Evolutionary conservation across 1,140 invertebrate species (phyloP).

Genomic region (Drosophila persimilis): DNA sequence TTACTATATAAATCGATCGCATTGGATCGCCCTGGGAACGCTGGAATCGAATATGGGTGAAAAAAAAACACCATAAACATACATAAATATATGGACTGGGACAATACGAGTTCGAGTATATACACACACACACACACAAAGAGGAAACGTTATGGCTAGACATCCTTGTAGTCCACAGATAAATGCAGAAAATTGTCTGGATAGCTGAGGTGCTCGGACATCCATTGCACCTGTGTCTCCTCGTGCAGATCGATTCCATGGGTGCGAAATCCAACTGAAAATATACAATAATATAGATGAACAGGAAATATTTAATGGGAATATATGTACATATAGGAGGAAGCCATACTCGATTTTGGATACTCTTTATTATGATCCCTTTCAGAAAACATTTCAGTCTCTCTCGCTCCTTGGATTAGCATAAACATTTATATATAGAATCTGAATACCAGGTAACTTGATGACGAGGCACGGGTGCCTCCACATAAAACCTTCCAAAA

Average conservation of each 20-base stretch:
- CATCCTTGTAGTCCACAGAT: constrained; percentile 83
- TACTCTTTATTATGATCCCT: too few relatives aligned
- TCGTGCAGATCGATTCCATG: constrained; percentile 95
- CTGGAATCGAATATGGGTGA: constrained; percentile 27
- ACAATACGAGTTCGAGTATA: not conserved
- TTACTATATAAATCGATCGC: constrained; percentile 33
- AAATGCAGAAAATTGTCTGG: constrained; percentile 99
- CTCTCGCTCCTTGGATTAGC: too few relatives aligned
- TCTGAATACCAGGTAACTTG: too few relatives aligned
- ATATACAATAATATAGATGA: constrained; percentile 28
- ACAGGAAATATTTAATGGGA: not conserved
- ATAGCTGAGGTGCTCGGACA: constrained; percentile 98
- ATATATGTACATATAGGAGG: too few relatives aligned
- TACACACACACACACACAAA: constrained; percentile 4
- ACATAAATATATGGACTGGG: not conserved
- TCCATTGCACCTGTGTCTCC: constrained; percentile 97
- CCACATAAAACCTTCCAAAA: too few relatives aligned
- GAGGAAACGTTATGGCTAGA: constrained; percentile 23
- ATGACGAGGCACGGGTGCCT: too few relatives aligned
- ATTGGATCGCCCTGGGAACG: constrained; percentile 38
- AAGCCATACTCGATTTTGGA: too few relatives aligned
- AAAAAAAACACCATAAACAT: constrained; percentile 27
- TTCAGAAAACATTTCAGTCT: too few relatives aligned
- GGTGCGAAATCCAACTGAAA: constrained; percentile 90
- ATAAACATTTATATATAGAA: too few relatives aligned